phyloP scores from a whole-genome alignment of 2,888 invertebrate species.

The Heteromyza rotundicornis region DNA sequence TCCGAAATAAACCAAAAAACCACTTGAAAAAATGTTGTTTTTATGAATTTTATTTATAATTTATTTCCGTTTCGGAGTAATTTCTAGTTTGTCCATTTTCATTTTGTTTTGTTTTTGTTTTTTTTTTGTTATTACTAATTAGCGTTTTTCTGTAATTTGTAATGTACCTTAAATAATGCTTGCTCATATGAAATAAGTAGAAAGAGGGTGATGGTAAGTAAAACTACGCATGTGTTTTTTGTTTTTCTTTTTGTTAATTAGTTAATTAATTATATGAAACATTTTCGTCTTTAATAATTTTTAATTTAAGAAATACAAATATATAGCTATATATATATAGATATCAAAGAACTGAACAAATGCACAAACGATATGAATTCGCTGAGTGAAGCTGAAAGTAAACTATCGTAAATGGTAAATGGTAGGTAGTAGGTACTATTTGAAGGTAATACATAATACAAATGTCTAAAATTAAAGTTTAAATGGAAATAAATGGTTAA shows the following conservation, averaged over 20 bases:
- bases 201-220: conserved; percentile 46
- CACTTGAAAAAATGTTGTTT: conserved; percentile 34
- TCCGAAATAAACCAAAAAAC: background rate
- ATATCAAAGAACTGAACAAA: too few relatives aligned
- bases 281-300: background rate
- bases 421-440: background rate
- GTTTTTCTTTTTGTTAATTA: conserved; percentile 11
- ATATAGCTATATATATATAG: too few relatives aligned
- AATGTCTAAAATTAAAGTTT: background rate
- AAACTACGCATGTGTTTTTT: conserved; percentile 28
- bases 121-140: conserved; percentile 47
- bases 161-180: conserved; percentile 40
- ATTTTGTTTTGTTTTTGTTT: conserved; percentile 22
- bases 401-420: too few relatives aligned
- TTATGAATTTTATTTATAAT: conserved; percentile 36
- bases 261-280: background rate
- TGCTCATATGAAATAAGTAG: conserved; percentile 52
- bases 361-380: too few relatives aligned
- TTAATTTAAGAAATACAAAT: conserved; percentile 31
- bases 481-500: background rate
- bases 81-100: conserved; percentile 53
- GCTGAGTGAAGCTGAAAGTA: too few relatives aligned
- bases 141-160: conserved; percentile 40
- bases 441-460: background rate
- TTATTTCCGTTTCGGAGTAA: conserved; percentile 58